phyloP scores from a whole-genome alignment of 1,140 invertebrate genomes.

The Heterodera schachtii region DNA sequence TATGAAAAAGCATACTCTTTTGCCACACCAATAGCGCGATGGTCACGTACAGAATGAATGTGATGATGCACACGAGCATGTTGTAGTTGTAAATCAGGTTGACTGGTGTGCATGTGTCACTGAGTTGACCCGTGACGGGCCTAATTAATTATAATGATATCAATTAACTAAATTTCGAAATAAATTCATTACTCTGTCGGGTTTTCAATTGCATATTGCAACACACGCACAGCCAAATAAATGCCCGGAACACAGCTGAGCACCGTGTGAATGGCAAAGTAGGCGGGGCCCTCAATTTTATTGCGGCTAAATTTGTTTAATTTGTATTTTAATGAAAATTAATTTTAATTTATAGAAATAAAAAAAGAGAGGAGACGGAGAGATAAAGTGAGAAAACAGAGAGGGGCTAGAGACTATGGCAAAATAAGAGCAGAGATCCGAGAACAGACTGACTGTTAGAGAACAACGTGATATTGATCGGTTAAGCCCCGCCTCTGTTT shows the following conservation, averaged over 20 bases:
- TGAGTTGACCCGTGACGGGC: slow-evolving; percentile 26
- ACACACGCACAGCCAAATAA: background rate
- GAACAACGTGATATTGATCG: too few relatives aligned
- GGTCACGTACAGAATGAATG: slow-evolving; percentile 5
- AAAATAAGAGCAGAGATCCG: too few relatives aligned
- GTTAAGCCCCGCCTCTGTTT: too few relatives aligned
- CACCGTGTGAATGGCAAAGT: slow-evolving; percentile 9
- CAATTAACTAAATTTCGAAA: background rate
- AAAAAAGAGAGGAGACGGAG: too few relatives aligned
- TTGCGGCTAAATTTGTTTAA: slow-evolving; percentile 1
- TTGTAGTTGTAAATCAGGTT: slow-evolving; percentile 27
- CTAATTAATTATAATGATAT: slow-evolving; percentile 8
- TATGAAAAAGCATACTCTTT: background rate
- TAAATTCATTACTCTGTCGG: background rate
- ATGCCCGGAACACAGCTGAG: slow-evolving; percentile 15
- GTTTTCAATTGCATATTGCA: slow-evolving; percentile 12
- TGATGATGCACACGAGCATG: slow-evolving; percentile 19
- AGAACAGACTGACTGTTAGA: too few relatives aligned
- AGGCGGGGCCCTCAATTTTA: background rate
- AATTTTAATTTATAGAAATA: too few relatives aligned
- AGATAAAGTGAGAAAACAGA: too few relatives aligned
- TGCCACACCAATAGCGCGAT: slow-evolving; percentile 1
- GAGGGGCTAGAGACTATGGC: too few relatives aligned
- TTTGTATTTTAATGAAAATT: too few relatives aligned
- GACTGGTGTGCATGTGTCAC: slow-evolving; percentile 25